Base-by-base conservation (phyloP, 2,113 vertebrate genomes). In the Cynoglossus semilaevis region DNA sequence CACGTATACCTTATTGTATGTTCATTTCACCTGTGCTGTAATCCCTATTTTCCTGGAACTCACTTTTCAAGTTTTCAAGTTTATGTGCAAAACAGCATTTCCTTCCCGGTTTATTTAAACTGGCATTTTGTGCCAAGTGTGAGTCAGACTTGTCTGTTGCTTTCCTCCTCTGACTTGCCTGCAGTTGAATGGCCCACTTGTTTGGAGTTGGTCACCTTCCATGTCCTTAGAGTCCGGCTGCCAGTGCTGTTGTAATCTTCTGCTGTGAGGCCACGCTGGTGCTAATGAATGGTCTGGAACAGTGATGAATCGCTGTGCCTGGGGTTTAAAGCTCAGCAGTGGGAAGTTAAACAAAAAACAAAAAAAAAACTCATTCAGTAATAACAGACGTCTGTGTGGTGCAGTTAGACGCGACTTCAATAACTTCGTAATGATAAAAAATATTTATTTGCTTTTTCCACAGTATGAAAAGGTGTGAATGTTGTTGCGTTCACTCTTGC, bases 171-270 rank as follows among this genome's bases (percentile, higher is more conserved):
- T 8, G 53, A 50, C 67, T 51, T 56, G 51, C 58, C 70, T 11
- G 16, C 60, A 7, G 17, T 45, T 88, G 81, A 89, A 87, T 85
- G 76, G 76, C 18, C 67, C n/a, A 9, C 72, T 89, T 88, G 87
- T 87, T 86, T 54, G 51, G 74, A 83, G 45, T 76, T 87, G 86
- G 86, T 81, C 57, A 8, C 61, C 72, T 83, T 87, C 83, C 85
- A 86, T 81, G 83, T 81, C 68, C 55, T 85, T 81, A 76, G 59
- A 34, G 67, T 57, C 54, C 15, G 59, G 36, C 63, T 76, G 77
- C 70, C 78, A 77, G 37, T 40, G 67, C 63, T 82, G 66, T 72
- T 76, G 76, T 79, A 80, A 76, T 82, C 51, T 81, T 58, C 64
- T 76, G 65, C 71, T 36, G 54, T 45, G 58, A 69, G 75, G 62